Evolutionary conservation across 2,888 invertebrate species (phyloP).

Genomic region (Amblyjoppa proteus): DNA sequence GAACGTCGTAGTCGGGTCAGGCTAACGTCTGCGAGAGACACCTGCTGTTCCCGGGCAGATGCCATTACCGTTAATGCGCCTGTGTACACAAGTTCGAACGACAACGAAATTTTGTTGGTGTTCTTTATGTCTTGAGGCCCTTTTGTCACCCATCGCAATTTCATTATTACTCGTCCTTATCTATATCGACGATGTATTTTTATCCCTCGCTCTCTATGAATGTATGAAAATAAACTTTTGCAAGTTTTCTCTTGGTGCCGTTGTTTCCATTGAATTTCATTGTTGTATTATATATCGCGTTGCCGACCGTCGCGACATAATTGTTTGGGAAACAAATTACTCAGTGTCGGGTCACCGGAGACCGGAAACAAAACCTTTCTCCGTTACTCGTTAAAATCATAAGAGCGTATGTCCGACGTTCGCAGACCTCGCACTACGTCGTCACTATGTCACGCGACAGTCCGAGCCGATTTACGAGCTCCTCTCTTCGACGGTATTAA

Average conservation of each 20-base stretch:
- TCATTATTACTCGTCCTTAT: conserved; percentile 25
- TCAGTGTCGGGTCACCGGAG: background rate
- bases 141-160: conserved; percentile 31
- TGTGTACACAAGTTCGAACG: background rate
- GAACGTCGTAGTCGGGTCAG: background rate
- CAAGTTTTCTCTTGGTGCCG: background rate
- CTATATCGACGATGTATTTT: background rate
- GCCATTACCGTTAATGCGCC: conserved; percentile 9
- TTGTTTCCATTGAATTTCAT: background rate
- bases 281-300: background rate
- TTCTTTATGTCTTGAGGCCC: background rate
- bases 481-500: background rate
- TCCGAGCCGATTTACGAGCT: background rate
- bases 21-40: background rate
- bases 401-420: background rate
- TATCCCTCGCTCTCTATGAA: background rate
- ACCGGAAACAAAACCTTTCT: background rate
- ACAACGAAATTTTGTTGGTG: background rate
- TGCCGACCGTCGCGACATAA: background rate
- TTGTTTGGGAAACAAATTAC: conserved; percentile 13
- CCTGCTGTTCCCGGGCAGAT: background rate
- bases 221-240: background rate
- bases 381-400: background rate
- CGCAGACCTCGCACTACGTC: background rate
- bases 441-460: background rate